Evolutionary conservation across 2,888 invertebrate species (phyloP).

Genomic region (Trypoxylon attenuatum): DNA sequence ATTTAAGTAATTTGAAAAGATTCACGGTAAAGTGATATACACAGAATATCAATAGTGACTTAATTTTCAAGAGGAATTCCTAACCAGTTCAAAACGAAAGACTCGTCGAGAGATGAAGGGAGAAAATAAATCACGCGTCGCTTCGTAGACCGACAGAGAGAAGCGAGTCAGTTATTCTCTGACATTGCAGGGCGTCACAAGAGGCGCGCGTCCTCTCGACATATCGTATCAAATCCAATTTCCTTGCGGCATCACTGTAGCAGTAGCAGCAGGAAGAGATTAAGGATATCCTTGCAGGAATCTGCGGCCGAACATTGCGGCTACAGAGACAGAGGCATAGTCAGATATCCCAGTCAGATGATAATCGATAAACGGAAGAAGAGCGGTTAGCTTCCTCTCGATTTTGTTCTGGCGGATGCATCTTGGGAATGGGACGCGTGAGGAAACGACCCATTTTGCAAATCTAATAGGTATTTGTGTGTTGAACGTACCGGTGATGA

Average conservation of each 20-base stretch:
- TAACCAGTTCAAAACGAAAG: too few species aligned
- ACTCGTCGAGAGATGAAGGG: neutral
- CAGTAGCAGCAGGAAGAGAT: neutral
- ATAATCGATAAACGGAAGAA: conserved; percentile 25
- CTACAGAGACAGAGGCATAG: conserved; percentile 7
- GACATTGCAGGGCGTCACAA: neutral
- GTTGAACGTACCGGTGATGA: too few species aligned
- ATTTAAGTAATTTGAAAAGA: too few species aligned
- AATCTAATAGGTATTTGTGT: too few species aligned
- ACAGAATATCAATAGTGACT: too few species aligned
- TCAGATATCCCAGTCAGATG: conserved; percentile 29
- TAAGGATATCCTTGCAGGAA: neutral
- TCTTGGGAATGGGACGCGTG: too few species aligned
- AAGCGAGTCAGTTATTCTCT: neutral
- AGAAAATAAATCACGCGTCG: neutral
- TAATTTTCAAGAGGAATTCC: too few species aligned
- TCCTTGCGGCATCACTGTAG: conserved; percentile 11
- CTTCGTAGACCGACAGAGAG: neutral
- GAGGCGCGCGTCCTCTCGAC: neutral
- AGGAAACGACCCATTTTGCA: too few species aligned
- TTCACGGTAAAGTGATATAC: too few species aligned
- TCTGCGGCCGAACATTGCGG: conserved; percentile 1
- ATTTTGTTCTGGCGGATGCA: conserved; percentile 39
- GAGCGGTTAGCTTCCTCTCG: conserved; percentile 25
- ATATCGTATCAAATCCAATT: neutral